Conservation (phyloP, 2,888 invertebrate species). For the Rhyacophila evoluta region DNA sequence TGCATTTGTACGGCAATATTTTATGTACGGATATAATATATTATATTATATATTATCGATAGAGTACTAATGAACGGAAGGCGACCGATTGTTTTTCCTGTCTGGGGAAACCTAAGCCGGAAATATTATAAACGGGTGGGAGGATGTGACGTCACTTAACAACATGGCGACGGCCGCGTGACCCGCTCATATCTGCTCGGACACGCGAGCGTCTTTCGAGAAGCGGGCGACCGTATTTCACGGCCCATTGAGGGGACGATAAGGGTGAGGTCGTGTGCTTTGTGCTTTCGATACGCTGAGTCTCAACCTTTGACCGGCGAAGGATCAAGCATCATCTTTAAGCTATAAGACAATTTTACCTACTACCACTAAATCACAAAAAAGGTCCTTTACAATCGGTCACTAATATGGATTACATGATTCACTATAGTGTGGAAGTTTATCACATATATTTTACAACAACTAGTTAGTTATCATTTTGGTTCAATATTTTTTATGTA, state of each 20-base stretch:
- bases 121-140: slow-evolving; percentile 20
- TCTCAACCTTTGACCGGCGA: not conserved
- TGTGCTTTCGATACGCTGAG: not conserved
- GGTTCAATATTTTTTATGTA: no score
- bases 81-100: slow-evolving; percentile 19
- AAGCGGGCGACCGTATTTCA: slow-evolving; percentile 40
- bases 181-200: slow-evolving; percentile 19
- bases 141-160: slow-evolving; percentile 24
- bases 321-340: not conserved
- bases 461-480: not conserved
- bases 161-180: slow-evolving; percentile 24
- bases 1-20: no score
- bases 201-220: slow-evolving; percentile 20
- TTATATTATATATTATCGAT: no score
- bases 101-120: not conserved
- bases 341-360: not conserved
- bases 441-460: not conserved
- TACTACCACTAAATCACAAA: not conserved
- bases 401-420: not conserved
- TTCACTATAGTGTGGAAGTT: not conserved
- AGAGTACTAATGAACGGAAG: not conserved
- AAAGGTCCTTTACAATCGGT: not conserved
- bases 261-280: slow-evolving; percentile 25
- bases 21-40: no score
- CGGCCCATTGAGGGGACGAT: slow-evolving; percentile 42